Conservation (phyloP, 2,888 invertebrate species). For the Drosophila pseudotakahashii region DNA sequence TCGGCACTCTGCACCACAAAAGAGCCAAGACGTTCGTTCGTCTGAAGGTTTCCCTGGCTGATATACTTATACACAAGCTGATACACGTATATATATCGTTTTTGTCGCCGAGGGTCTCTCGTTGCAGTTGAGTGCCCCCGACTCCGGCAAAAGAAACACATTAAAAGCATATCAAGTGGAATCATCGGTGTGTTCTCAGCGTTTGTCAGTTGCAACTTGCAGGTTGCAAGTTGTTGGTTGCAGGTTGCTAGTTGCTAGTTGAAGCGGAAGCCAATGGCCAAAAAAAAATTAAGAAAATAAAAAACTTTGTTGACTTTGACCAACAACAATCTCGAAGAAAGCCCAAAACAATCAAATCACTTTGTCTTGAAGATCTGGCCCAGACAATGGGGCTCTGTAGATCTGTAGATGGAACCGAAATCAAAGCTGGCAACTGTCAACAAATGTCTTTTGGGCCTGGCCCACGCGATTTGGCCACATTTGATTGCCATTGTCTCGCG, state of each 20-base stretch:
- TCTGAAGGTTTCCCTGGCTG: constrained; percentile 15
- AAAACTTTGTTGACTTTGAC: constrained; percentile 22
- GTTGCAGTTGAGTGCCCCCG: constrained; percentile 74
- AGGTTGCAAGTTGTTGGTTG: constrained; percentile 33
- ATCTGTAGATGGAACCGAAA: constrained; percentile 15
- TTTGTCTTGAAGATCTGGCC: constrained; percentile 32
- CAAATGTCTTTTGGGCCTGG: constrained; percentile 37
- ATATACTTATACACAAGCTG: neutral
- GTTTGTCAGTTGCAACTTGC: constrained; percentile 29
- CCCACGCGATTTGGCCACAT: constrained; percentile 56
- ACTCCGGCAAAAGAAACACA: constrained; percentile 69
- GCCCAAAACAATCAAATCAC: constrained; percentile 24
- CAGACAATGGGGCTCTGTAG: constrained; percentile 24
- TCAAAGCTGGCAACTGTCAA: constrained; percentile 31
- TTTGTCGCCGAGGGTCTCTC: constrained; percentile 62
- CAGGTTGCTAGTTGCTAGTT: constrained; percentile 15
- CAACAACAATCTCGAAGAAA: constrained; percentile 8
- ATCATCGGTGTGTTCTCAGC: constrained; percentile 71
- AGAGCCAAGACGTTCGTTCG: constrained; percentile 40
- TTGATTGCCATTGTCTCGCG: constrained; percentile 61
- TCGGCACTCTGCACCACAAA: constrained; percentile 25
- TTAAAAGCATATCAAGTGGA: constrained; percentile 76
- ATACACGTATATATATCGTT: constrained; percentile 1
- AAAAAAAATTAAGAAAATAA: constrained; percentile 1
- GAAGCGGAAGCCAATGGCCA: constrained; percentile 11